Conservation (phyloP, 1,140 invertebrate genomes). For the Nebria ingens region DNA sequence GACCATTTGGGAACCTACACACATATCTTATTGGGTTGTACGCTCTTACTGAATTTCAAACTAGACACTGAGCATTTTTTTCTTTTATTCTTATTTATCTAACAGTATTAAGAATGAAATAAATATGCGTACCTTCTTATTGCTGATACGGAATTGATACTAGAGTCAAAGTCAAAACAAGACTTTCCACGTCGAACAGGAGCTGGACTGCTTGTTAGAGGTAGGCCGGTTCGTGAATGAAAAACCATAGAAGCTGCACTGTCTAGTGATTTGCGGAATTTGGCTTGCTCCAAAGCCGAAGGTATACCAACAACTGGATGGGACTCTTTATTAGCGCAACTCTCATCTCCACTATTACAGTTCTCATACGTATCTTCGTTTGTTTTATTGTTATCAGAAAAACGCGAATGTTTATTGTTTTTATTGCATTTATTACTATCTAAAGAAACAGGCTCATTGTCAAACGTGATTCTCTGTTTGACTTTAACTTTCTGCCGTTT, state of each 20-base stretch:
- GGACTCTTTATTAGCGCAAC: not conserved
- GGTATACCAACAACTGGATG: slow-evolving; percentile 38
- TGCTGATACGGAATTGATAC: slow-evolving; percentile 65
- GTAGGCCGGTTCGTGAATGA: slow-evolving; percentile 68
- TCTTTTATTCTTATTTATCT: no score
- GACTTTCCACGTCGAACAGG: slow-evolving; percentile 63
- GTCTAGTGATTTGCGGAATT: slow-evolving; percentile 64
- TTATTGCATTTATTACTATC: not conserved
- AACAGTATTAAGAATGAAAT: no score
- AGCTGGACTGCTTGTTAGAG: slow-evolving; percentile 79
- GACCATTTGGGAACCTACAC: no score
- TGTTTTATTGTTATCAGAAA: not conserved
- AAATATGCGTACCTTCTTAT: slow-evolving; percentile 61
- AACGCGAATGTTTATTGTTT: not conserved
- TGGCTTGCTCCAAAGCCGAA: slow-evolving; percentile 56
- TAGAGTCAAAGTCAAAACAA: slow-evolving; percentile 78
- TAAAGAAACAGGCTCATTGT: slow-evolving; percentile 16
- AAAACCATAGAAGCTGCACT: slow-evolving; percentile 78
- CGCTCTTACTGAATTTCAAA: no score
- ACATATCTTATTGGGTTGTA: no score
- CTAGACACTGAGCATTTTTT: no score
- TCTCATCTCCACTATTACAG: slow-evolving; percentile 4
- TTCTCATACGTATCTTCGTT: not conserved
- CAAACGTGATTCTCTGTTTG: slow-evolving; percentile 23
- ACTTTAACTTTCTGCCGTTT: slow-evolving; percentile 14